phyloP scores from a whole-genome alignment of 2,113 vertebrate genomes.

The Elgaria multicarinata region DNA sequence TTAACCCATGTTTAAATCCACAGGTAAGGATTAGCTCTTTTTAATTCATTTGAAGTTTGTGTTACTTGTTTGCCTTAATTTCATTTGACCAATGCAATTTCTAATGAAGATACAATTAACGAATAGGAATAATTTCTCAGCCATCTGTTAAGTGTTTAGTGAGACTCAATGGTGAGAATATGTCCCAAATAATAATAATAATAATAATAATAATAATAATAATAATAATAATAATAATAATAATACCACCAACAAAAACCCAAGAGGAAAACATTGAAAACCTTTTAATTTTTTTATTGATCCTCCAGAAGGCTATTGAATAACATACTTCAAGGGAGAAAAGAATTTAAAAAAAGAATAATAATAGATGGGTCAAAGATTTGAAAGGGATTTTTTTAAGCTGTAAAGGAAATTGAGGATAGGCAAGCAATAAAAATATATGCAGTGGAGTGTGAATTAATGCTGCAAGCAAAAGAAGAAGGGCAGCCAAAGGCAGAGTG shows the following conservation, averaged over 20 bases:
- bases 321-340: background rate
- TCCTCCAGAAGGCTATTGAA: background rate
- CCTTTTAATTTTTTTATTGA: background rate
- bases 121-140: background rate
- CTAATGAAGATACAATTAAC: background rate
- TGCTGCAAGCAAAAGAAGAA: conserved; percentile 31
- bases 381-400: conserved; percentile 1
- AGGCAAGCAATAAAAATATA: conserved; percentile 34
- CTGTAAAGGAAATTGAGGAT: conserved; percentile 21
- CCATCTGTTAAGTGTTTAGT: background rate
- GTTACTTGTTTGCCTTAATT: too few relatives aligned
- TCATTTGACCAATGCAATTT: background rate
- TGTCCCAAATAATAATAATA: background rate
- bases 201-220: too few relatives aligned
- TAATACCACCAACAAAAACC: background rate
- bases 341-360: background rate
- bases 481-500: conserved; percentile 53
- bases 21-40: background rate
- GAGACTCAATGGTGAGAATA: background rate
- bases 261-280: background rate
- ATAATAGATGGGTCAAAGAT: background rate
- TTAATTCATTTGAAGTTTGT: background rate
- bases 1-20: too few relatives aligned
- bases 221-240: too few relatives aligned
- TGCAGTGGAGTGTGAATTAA: conserved; percentile 11